These are phyloP conservation scores for Lepeophtheirus salmonis DNA, from an alignment of 1,140 invertebrate species.

Conservation along the genomic window DNA sequence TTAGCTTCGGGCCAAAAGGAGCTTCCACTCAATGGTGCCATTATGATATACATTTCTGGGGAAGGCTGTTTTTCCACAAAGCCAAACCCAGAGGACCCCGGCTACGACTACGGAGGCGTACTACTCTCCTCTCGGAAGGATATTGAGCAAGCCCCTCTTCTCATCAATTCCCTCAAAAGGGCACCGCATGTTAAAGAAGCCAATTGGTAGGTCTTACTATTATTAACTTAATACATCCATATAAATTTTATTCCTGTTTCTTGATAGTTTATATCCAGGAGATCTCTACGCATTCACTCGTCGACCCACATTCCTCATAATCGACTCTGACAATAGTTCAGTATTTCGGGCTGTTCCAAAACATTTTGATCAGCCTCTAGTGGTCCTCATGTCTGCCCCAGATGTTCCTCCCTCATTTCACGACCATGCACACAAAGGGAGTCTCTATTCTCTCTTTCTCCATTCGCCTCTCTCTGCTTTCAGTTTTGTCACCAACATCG, in stretches of 20 bases:
- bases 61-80: constrained; percentile 72
- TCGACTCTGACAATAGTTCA: constrained; percentile 87
- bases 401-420: constrained; percentile 62
- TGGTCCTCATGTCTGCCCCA: constrained; percentile 81
- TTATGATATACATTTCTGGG: constrained; percentile 80
- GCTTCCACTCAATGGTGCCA: constrained; percentile 66
- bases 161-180: constrained; percentile 32
- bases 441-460: constrained; percentile 81
- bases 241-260: constrained; percentile 20
- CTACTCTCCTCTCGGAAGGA: constrained; percentile 26
- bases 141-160: constrained; percentile 18
- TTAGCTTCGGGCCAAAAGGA: constrained; percentile 71
- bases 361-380: constrained; percentile 82
- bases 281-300: constrained; percentile 78
- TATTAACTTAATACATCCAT: constrained; percentile 14
- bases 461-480: constrained; percentile 81
- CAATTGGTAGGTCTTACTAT: constrained; percentile 37
- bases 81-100: constrained; percentile 73
- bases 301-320: constrained; percentile 74
- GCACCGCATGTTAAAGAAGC: constrained; percentile 49
- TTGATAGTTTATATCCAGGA: constrained; percentile 56
- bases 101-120: constrained; percentile 78
- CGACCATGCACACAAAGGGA: constrained; percentile 76
- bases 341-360: constrained; percentile 78
- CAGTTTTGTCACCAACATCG: constrained; percentile 74